Base-by-base conservation (phyloP, 2,888 invertebrate species). In the Salticus scenicus region DNA sequence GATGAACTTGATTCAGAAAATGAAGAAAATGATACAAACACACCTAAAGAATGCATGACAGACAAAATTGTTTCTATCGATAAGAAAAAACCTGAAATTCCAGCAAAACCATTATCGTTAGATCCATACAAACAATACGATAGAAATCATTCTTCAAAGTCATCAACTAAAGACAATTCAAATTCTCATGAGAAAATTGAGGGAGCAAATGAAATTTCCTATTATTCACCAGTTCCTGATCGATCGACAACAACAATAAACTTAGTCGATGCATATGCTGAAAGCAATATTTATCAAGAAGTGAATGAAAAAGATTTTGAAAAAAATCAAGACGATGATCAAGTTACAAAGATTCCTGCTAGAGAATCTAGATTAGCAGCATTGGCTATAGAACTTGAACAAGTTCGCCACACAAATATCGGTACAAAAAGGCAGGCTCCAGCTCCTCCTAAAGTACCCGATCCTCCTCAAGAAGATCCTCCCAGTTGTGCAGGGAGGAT, bases 391-490 rank as follows among this genome's bases (percentile, higher is more conserved):
- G 87, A 87, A 76, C 30, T 87, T 27, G 87, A 87, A 72, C 82
- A 83, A 51, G 78, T 74, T 63, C 79, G 88, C 5, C 87, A 88
- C 73, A 75, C 83, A 14, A 78, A 69, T 41, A 67, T 69, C 12
- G 70, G 72, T 27, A 82, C 87, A 8, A 89, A 89, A 76, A 66
- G 89, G 27, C 88, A 87, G 51, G 89, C 89, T 0, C 89, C 89
- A 0, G 73, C 75, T 7, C 89, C 89, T 17, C 88, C 88, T 17
- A 87, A 87, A 51, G 69, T 82, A 17, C 87, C 87, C 17, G 87
- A 82, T 20, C 86, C 86, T 0, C 86, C 86, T 12, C 24, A 30
- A 24, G 86, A 86, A 75, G 86, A 86, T 28, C 86, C 86, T 14
- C 86, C 86, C n/a, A 86, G 80, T 24, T 76, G 64, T 27, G 51